These are phyloP conservation scores for Planiliza haematocheilus DNA, from an alignment of 2,113 vertebrate genomes.

Conservation along the genomic window DNA sequence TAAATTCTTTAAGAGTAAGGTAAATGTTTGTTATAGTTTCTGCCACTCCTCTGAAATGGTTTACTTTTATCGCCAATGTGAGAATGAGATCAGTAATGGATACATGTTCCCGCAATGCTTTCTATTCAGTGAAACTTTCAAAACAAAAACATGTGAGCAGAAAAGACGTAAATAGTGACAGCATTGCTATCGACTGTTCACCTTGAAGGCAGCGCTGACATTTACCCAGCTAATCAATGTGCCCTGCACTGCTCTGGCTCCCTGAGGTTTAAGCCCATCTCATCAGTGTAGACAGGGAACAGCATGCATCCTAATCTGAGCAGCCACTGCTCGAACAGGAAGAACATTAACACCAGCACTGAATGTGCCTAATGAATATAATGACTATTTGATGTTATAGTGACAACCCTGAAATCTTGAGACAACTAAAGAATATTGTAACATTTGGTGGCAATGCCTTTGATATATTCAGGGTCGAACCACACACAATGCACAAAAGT, in stretches of 20 bases:
- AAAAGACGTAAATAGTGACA: not conserved
- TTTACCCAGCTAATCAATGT: conserved; percentile 47
- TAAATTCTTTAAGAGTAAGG: too few species aligned
- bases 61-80: too few species aligned
- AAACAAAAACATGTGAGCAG: not conserved
- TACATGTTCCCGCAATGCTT: too few species aligned
- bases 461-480: not conserved
- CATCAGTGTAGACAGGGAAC: conserved; percentile 26
- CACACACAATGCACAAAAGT: not conserved
- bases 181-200: not conserved
- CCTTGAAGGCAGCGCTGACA: conserved; percentile 23
- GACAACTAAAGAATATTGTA: not conserved
- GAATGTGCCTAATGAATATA: conserved; percentile 12
- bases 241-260: not conserved
- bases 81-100: too few species aligned
- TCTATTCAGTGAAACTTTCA: too few species aligned
- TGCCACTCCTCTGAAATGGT: too few species aligned
- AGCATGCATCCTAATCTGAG: conserved; percentile 45
- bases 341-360: conserved; percentile 6
- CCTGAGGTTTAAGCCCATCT: conserved; percentile 19
- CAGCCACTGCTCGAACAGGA: conserved; percentile 12
- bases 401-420: not conserved
- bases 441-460: not conserved
- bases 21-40: too few species aligned
- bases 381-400: not conserved